Evolutionary conservation across 2,888 invertebrate species (phyloP).

Genomic region (Onchidella celtica): DNA sequence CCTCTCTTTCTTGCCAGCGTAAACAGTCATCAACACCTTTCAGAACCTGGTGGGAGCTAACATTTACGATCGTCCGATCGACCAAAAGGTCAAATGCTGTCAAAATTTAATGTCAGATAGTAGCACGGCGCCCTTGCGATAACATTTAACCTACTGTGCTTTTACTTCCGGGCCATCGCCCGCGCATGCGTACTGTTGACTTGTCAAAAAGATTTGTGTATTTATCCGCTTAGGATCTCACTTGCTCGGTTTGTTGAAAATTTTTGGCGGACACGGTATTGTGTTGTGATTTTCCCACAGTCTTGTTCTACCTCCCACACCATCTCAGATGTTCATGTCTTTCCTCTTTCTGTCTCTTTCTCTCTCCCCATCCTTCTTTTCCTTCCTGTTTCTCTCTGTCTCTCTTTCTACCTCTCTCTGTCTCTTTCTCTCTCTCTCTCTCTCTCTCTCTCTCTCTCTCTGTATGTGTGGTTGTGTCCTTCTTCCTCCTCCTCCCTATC

Average conservation of each 20-base stretch:
- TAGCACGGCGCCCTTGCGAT: neutral
- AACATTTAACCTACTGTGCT: slow-evolving; percentile 5
- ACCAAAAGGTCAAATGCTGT: slow-evolving; percentile 9
- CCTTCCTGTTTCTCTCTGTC: neutral
- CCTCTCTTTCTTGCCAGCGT: too few species aligned
- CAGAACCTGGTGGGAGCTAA: too few species aligned
- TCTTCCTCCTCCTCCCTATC: neutral
- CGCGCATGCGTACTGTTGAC: slow-evolving; percentile 27
- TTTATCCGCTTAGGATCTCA: neutral
- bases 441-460: neutral
- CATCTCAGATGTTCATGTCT: too few species aligned
- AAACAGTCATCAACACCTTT: too few species aligned
- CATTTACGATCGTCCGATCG: neutral
- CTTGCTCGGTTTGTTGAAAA: neutral
- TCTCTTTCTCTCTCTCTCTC: neutral
- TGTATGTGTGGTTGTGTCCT: neutral
- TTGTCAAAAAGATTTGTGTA: slow-evolving; percentile 27
- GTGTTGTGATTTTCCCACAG: too few species aligned
- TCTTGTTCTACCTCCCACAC: too few species aligned
- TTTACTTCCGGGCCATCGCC: slow-evolving; percentile 16
- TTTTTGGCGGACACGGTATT: too few species aligned
- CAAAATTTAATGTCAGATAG: slow-evolving; percentile 4
- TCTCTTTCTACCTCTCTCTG: neutral
- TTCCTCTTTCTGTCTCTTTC: neutral
- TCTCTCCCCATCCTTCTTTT: neutral